A percentile compares a stretch with the other conserved stretches of the same genome.
Conservation (phyloP, 2,113 vertebrate species). For the Daubentonia madagascariensis region DNA sequence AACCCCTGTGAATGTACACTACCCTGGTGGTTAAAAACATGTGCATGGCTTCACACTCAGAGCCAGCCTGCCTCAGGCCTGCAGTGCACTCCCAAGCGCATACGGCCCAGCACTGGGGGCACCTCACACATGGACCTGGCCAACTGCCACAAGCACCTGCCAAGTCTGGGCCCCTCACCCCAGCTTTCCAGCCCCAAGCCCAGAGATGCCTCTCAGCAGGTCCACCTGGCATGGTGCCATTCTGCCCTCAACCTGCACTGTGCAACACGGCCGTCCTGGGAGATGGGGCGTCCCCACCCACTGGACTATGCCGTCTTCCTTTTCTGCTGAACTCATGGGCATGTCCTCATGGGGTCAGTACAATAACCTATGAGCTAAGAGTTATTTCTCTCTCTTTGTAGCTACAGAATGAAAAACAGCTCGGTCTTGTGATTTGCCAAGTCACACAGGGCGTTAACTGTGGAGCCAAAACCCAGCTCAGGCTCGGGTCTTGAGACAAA, state of each 20-base stretch:
- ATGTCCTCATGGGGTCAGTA: background rate
- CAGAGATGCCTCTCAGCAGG: background rate
- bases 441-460: background rate
- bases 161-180: background rate
- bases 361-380: background rate
- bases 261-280: accelerated
- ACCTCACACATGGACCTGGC: accelerated
- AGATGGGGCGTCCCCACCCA: background rate
- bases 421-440: background rate
- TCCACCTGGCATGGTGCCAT: background rate
- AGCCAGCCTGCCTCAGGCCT: background rate
- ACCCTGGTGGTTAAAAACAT: background rate
- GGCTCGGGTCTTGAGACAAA: background rate
- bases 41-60: accelerated
- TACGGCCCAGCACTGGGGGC: background rate
- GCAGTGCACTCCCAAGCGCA: accelerated
- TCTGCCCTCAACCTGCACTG: background rate
- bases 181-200: background rate
- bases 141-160: background rate
- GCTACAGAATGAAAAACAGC: background rate
- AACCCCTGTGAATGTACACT: background rate
- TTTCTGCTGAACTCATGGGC: background rate
- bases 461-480: background rate
- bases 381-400: background rate
- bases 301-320: background rate